Base-by-base conservation (phyloP, 2,888 invertebrate genomes). In the Yponomeuta sedellus region DNA sequence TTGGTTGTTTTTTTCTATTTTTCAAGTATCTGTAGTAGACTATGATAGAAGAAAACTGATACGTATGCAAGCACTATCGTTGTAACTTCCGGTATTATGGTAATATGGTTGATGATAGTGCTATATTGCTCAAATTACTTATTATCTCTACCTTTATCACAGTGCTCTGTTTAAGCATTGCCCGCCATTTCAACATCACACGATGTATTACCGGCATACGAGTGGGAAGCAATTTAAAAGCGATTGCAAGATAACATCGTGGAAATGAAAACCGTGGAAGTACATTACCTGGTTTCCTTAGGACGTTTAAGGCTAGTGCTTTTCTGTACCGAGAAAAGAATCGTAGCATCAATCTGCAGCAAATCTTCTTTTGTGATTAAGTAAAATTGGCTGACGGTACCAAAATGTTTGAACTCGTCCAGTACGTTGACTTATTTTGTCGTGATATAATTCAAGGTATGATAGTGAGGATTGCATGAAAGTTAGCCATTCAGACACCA, bases 1-100 rank as follows among this genome's bases (percentile, higher is more conserved):
- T 16, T 12, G 0, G 44, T 16, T 2, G 44, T 52, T 52, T 52
- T 52, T 52, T 12, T 52, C 3, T 10, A 12, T 16, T 52, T 1
- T 16, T 52, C 16, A 12, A 12, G 16, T 52, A 8, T 52, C 44
- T 16, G 16, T 16, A 52, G 5, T 12, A 16, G 3, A 52, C 44
- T 52, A 44, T 44, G 44, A 8, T 44, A 52, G 44, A 52, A 16
- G 5, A 16, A 16, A 52, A 16, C 44, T 52, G 16, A 52, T 12
- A 12, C 16, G 12, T 52, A 12, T 44, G 11, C 8, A 44, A 44
- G 16, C 44, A 52, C 44, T 52, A 63, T 63, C 39, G 63, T 63
- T 63, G 63, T 44, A 63, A 63, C 20, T 40, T 63, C 39, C 63
- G 39, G 11, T 61, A 61, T 34, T 28, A 61, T 4, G 28, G 61